A percentile compares a stretch with the other conserved stretches of the same genome.
Evolutionary conservation across 2,888 invertebrate species (phyloP).

Genomic region (Harpalus rufipes): DNA sequence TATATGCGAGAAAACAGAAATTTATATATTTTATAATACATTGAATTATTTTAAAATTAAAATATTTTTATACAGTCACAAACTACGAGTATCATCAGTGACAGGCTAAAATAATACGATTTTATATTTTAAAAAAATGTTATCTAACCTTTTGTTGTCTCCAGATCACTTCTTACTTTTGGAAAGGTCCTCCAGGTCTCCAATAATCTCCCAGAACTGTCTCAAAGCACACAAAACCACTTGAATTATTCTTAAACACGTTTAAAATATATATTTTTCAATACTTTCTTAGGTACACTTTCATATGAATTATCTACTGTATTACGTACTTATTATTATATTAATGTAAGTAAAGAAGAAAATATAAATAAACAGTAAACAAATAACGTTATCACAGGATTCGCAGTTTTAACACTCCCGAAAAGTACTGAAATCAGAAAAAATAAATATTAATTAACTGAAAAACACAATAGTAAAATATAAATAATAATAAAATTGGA

Average conservation of each 20-base stretch:
- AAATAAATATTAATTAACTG: not conserved
- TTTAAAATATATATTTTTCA: not conserved
- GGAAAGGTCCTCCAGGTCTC: not conserved
- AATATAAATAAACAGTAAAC: not conserved
- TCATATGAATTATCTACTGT: too few relatives aligned
- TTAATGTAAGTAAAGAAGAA: not conserved
- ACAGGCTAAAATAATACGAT: too few relatives aligned
- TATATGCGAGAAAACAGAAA: not conserved
- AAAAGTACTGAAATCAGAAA: not conserved
- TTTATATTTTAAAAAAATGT: not conserved
- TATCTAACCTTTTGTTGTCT: not conserved
- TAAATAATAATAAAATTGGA: too few relatives aligned
- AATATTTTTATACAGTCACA: too few relatives aligned
- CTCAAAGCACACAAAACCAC: not conserved
- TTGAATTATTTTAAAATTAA: too few relatives aligned
- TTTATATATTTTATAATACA: not conserved
- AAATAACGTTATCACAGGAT: not conserved
- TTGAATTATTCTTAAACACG: not conserved
- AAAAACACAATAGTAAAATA: not conserved
- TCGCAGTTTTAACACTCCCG: not conserved
- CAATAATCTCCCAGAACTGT: not conserved
- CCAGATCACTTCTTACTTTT: not conserved
- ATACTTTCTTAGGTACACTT: not conserved
- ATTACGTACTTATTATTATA: too few relatives aligned
- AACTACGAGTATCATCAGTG: too few relatives aligned